Evolutionary conservation across 2,888 invertebrate genomes (phyloP).

Genomic region (Beris morrisii): DNA sequence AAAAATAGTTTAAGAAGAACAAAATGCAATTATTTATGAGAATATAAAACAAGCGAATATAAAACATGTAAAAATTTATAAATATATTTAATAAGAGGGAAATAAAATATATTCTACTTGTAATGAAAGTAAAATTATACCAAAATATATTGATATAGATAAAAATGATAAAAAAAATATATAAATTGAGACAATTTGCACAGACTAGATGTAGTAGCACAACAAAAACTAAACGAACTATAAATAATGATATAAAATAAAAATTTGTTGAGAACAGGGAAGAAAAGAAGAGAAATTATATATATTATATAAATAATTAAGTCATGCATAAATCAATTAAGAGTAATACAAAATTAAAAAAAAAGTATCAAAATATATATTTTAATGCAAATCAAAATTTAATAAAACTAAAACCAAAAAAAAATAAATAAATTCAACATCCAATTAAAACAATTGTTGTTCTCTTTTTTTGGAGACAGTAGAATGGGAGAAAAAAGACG

Average conservation of each 20-base stretch:
- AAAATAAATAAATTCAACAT: too few relatives aligned
- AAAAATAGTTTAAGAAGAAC: slow-evolving; percentile 1
- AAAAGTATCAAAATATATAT: not conserved
- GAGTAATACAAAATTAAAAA: not conserved
- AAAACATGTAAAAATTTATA: slow-evolving; percentile 16
- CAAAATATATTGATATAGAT: slow-evolving; percentile 10
- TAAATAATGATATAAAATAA: slow-evolving; percentile 11
- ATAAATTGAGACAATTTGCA: slow-evolving; percentile 34
- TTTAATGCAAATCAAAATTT: slow-evolving; percentile 7
- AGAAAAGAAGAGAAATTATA: slow-evolving; percentile 15
- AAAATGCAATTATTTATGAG: slow-evolving; percentile 12
- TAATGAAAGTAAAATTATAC: slow-evolving; percentile 15
- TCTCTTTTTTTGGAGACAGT: too few relatives aligned
- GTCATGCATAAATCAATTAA: slow-evolving; percentile 9
- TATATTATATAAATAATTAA: slow-evolving; percentile 20
- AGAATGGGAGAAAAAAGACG: too few relatives aligned
- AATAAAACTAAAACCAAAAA: too few relatives aligned
- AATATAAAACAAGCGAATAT: slow-evolving; percentile 35
- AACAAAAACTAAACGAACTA: slow-evolving; percentile 4
- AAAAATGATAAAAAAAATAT: slow-evolving; percentile 19
- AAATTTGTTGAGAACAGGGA: slow-evolving; percentile 21
- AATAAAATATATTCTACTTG: slow-evolving; percentile 22
- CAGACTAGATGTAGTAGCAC: slow-evolving; percentile 38
- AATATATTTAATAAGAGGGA: not conserved
- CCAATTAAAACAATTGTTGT: too few relatives aligned